Base-by-base conservation (phyloP, 2,888 invertebrate genomes). In the Eristalinus sepulchralis region DNA sequence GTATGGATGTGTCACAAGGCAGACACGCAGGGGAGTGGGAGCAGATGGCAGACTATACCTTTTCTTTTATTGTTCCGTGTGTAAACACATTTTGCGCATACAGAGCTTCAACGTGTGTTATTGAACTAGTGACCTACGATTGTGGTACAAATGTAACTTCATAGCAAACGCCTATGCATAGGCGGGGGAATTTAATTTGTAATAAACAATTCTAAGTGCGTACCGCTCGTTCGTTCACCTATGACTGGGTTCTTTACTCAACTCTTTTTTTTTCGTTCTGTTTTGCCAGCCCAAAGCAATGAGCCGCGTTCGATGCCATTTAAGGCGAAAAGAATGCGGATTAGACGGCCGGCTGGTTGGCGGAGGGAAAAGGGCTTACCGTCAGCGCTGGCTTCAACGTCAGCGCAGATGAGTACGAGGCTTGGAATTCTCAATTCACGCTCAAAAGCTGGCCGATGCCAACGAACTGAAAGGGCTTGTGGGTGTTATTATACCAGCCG, bases 41-140 rank as follows among this genome's bases (percentile, higher is more conserved):
- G 9, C 62, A 20, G n/a, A 63, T 33, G 33, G 34, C 62, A 34
- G 62, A 27, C 24, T 17, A 71, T 13, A 68, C 27, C 31, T 20
- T 20, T 31, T 33, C 20, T 10, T 33, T 33, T 36, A 22, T 33
- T 33, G 33, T 36, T 57, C 36, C 36, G 59, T 63, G 72, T 81
- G 72, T 77, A 81, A 81, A 47, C 68, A 85, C 67, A 73, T 81
- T 72, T 81, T 20, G 67, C 63, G 71, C 73, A 73, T 70, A 73
- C 34, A 9, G 68, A 57, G 11, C 57, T 66, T 70, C n/a, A 60
- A n/a, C 55, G 63, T 67, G 79, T 86, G 79, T 86, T 86, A 86
- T 83, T 86, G 86, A 86, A 86, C 86, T 86, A 86, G 66, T 86
- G 86, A 86, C 86, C 86, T 71, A 86, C 53, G 55, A 33, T 76